Evolutionary conservation across 2,888 invertebrate species (phyloP).

Genomic region (Gordius sp.): DNA sequence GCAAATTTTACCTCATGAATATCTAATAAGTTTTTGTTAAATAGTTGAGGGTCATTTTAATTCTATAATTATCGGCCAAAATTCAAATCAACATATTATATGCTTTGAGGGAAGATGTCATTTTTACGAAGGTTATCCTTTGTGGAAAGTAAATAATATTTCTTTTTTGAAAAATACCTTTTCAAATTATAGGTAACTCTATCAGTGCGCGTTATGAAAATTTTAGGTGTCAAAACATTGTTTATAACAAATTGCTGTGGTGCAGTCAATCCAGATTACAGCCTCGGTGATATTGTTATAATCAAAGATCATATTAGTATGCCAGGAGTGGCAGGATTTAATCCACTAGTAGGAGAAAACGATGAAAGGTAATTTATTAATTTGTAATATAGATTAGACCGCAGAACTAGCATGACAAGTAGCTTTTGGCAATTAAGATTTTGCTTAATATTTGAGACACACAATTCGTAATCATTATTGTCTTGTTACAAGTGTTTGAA

Average conservation of each 20-base stretch:
- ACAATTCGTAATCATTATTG: too few species aligned
- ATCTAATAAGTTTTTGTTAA: too few species aligned
- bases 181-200: background rate
- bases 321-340: conserved; percentile 65
- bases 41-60: conserved; percentile 63
- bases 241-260: conserved; percentile 91
- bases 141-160: conserved; percentile 60
- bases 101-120: conserved; percentile 93
- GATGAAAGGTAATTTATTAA: conserved; percentile 13
- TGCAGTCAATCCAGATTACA: conserved; percentile 57
- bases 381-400: too few species aligned
- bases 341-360: conserved; percentile 3
- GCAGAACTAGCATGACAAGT: too few species aligned
- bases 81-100: conserved; percentile 50
- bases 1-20: too few species aligned
- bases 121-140: conserved; percentile 72
- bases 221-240: conserved; percentile 58
- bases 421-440: too few species aligned
- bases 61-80: conserved; percentile 53
- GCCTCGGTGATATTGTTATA: conserved; percentile 80
- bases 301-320: conserved; percentile 88
- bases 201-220: conserved; percentile 80
- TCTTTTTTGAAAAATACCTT: too few species aligned
- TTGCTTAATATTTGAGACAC: too few species aligned
- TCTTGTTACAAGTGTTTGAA: too few species aligned